These are phyloP conservation scores for Poeciliopsis turneri DNA, from an alignment of 2,797 vertebrate species.

Conservation along the genomic window DNA sequence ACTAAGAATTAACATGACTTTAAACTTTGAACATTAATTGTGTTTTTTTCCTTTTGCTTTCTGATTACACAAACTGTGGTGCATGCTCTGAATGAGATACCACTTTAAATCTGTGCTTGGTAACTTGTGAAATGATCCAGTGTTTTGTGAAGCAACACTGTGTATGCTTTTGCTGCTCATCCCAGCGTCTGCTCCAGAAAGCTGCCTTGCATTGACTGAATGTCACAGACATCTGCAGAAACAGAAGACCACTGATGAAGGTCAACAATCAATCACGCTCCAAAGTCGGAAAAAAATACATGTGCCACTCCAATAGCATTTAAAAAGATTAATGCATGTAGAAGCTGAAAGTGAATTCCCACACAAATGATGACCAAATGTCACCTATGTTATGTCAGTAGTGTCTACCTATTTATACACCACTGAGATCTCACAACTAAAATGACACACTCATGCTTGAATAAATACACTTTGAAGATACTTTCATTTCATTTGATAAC, in stretches of 20 bases:
- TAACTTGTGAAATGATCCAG: constrained; percentile 74
- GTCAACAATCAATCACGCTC: constrained; percentile 62
- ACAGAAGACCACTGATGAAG: constrained; percentile 71
- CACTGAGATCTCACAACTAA: neutral
- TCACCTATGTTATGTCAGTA: constrained; percentile 46
- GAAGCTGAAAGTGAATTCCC: constrained; percentile 52
- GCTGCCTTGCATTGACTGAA: constrained; percentile 43
- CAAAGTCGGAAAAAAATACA: constrained; percentile 24
- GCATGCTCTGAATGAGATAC: constrained; percentile 56
- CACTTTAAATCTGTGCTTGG: constrained; percentile 68
- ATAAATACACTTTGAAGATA: neutral
- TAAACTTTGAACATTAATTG: constrained; percentile 32
- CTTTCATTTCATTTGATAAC: neutral
- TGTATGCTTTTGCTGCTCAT: constrained; percentile 58
- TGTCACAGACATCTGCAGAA: constrained; percentile 60
- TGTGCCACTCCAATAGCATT: constrained; percentile 35
- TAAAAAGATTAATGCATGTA: constrained; percentile 48
- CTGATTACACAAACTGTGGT: constrained; percentile 50
- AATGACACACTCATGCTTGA: neutral
- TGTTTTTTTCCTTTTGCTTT: constrained; percentile 13
- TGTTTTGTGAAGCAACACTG: constrained; percentile 73
- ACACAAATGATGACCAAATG: constrained; percentile 41
- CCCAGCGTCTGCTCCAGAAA: constrained; percentile 40
- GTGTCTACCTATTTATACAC: neutral
- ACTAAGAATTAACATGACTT: neutral